A percentile compares a stretch with the other conserved stretches of the same genome.
phyloP scores from a whole-genome alignment of 2,113 vertebrate genomes.

The Erythrocebus patas region DNA sequence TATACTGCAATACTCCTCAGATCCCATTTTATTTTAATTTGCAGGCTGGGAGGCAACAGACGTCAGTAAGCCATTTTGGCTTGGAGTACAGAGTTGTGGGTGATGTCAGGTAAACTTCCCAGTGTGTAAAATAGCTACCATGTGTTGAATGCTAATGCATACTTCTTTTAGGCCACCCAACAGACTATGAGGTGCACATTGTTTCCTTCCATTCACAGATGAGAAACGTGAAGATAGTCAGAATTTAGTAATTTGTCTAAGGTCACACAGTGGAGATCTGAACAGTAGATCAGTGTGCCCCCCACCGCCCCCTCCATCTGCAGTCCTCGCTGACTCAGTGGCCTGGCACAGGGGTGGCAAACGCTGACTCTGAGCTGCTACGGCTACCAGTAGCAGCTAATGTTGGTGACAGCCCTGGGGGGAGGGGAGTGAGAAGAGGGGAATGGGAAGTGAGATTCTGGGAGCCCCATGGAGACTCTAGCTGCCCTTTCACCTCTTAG shows the following conservation, averaged over 20 bases:
- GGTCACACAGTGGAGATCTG: neutral
- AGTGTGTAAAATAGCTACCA: neutral
- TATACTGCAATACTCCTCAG: neutral
- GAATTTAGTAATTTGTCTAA: neutral
- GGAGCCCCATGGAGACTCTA: neutral
- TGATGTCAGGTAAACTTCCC: neutral
- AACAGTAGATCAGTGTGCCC: fast-evolving
- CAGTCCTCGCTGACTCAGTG: neutral
- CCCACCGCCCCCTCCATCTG: neutral
- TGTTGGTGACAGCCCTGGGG: neutral
- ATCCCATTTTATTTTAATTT: neutral
- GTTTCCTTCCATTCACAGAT: neutral
- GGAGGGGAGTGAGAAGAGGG: neutral
- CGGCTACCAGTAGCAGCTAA: neutral
- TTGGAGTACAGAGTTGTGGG: neutral
- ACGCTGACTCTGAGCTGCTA: neutral
- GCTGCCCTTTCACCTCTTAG: neutral
- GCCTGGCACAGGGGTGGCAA: too few species aligned
- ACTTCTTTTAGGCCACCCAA: neutral
- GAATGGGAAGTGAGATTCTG: neutral
- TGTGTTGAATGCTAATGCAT: neutral
- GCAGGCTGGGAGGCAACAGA: neutral
- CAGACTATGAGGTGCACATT: neutral
- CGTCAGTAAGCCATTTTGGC: neutral
- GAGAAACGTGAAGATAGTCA: neutral